These are phyloP conservation scores for Cryptotermes secundus DNA, from an alignment of 1,140 invertebrate species.

Conservation along the genomic window DNA sequence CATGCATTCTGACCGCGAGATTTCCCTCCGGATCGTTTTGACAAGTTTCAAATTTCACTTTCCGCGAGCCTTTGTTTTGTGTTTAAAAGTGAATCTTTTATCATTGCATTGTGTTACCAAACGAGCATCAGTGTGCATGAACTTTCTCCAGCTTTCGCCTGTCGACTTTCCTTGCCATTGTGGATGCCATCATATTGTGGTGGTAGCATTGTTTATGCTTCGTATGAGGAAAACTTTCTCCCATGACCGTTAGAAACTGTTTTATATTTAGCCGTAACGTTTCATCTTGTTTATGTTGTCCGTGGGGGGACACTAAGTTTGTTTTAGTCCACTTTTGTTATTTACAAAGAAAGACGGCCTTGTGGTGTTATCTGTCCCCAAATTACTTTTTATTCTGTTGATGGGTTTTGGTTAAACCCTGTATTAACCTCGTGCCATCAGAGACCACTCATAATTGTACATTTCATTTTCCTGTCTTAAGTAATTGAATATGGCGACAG, in stretches of 20 bases:
- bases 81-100: not conserved
- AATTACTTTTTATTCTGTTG: too few relatives aligned
- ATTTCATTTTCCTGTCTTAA: too few relatives aligned
- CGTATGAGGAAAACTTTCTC: not conserved
- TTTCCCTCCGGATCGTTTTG: not conserved
- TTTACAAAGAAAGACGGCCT: too few relatives aligned
- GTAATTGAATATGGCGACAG: too few relatives aligned
- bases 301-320: too few relatives aligned
- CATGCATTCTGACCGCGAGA: not conserved
- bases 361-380: too few relatives aligned
- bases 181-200: not conserved
- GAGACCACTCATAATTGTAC: too few relatives aligned
- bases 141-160: not conserved
- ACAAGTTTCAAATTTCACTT: not conserved
- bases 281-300: too few relatives aligned
- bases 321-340: too few relatives aligned
- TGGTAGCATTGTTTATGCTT: not conserved
- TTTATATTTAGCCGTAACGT: too few relatives aligned
- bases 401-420: too few relatives aligned
- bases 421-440: too few relatives aligned
- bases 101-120: constrained; percentile 6
- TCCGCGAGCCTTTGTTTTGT: not conserved
- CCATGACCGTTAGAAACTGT: not conserved
- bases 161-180: not conserved
- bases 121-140: not conserved